Evolutionary conservation across 2,113 vertebrate species (phyloP).

Genomic region (Boleophthalmus pectinirostris): DNA sequence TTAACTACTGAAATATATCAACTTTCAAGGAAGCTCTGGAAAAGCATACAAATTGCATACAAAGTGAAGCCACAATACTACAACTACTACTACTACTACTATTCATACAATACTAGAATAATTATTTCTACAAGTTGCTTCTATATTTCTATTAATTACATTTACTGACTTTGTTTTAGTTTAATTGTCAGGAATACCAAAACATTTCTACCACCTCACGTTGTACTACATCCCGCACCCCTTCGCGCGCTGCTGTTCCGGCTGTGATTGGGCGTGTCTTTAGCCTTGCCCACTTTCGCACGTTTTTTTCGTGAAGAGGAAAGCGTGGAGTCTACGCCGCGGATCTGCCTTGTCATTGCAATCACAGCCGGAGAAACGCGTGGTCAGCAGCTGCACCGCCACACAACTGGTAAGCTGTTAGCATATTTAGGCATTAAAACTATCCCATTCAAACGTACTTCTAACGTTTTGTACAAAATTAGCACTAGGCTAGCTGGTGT

Average conservation of each 20-base stretch:
- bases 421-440: conserved; percentile 8
- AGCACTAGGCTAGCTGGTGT: background rate
- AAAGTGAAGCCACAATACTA: too few relatives aligned
- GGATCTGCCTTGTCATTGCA: conserved; percentile 63
- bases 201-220: background rate
- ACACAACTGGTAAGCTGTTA: conserved; percentile 51
- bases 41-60: too few relatives aligned
- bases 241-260: conserved; percentile 12
- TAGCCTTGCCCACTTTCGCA: conserved; percentile 55
- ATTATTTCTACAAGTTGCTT: background rate
- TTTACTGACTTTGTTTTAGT: background rate
- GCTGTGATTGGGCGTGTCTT: conserved; percentile 42
- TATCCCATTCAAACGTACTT: too few relatives aligned
- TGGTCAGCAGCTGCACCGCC: conserved; percentile 57
- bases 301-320: conserved; percentile 49
- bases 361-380: conserved; percentile 40
- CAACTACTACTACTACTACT: too few relatives aligned
- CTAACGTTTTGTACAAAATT: accelerated
- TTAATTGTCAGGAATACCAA: background rate
- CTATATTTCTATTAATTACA: background rate
- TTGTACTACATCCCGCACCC: background rate
- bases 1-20: too few relatives aligned
- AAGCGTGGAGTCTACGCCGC: conserved; percentile 9
- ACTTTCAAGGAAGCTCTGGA: too few relatives aligned
- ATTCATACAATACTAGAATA: too few relatives aligned